Evolutionary conservation across 2,113 vertebrate genomes (phyloP), one percentile per base, ranked within the genome.

Genomic region (Percina caprodes): DNA sequence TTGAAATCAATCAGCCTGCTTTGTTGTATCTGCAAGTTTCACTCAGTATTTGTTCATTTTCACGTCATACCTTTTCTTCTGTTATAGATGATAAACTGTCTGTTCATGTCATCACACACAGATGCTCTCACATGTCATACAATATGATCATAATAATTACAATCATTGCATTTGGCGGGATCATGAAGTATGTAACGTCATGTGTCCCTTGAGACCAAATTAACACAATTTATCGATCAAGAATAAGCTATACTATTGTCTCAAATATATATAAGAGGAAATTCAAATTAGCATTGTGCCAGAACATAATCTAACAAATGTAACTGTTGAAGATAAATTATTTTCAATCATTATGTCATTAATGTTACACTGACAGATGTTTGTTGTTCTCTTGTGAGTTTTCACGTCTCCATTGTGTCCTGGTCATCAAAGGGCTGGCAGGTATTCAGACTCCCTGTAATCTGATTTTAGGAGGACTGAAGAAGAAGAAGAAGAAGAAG

Each of bases 381-480:
- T 62, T 49, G 42, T 55, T 72, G 30, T 84, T 85, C 77, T 86
- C 67, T 63, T 14, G 14, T 15, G 19, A 55, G 46, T 74, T 77
- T 72, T 71, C 2, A 0, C 5, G 49, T 60, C 45, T 58, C 74
- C 16, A 10, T 67, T 11, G 19, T 69, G 65, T 52, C 33, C 46
- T 54, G 65, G 18, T 85, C 75, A 77, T 81, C 52, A 79, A 69
- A 82, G 89, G 51, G 21, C 30, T 80, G 80, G 91, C 83, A 67
- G 81, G 75, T 62, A 68, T 79, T 84, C 83, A 89, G 78, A 77
- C 82, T 85, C 71, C 49, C 63, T 92, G 83, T 88, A 86, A 92
- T 90, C 80, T 79, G 87, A 93, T 93, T 93, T 89, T 71, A 68
- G 86, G 76, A 77, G 84, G 83, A 78, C 63, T 19, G 78, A 71